Conservation (phyloP, 2,888 invertebrate species). For the Coecobrya sp. region DNA sequence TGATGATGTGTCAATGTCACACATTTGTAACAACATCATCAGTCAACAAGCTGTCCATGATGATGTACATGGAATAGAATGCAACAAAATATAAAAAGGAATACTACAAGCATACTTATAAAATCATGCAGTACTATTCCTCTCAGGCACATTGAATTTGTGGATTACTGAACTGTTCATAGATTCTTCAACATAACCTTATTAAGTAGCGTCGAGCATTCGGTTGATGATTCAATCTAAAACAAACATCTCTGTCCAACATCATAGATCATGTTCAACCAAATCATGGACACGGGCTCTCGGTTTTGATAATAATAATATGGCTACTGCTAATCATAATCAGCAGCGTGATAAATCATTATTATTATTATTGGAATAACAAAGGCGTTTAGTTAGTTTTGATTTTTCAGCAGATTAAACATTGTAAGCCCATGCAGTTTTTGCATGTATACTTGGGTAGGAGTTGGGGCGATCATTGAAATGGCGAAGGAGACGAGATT, state of each 20-base stretch:
- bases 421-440: not conserved
- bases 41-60: slow-evolving; percentile 41
- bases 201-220: not conserved
- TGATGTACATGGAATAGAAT: not conserved
- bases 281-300: slow-evolving; percentile 23
- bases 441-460: not conserved
- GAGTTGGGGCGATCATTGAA: not conserved
- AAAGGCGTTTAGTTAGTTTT: slow-evolving; percentile 30
- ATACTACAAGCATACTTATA: not conserved
- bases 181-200: not conserved
- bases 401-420: slow-evolving; percentile 17
- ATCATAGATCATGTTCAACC: slow-evolving; percentile 38
- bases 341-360: slow-evolving; percentile 3
- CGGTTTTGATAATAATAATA: slow-evolving; percentile 7
- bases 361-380: not conserved
- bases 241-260: not conserved
- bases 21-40: slow-evolving; percentile 37
- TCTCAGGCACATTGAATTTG: not conserved
- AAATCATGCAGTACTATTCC: not conserved
- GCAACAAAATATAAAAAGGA: not conserved
- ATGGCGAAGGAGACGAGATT: not conserved
- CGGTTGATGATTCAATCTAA: slow-evolving; percentile 30
- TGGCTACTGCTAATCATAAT: slow-evolving; percentile 3
- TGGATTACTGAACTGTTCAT: not conserved
- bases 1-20: slow-evolving; percentile 56